These are phyloP conservation scores for Drosophila kuntzei DNA, from an alignment of 2,888 invertebrate genomes.

Conservation along the genomic window DNA sequence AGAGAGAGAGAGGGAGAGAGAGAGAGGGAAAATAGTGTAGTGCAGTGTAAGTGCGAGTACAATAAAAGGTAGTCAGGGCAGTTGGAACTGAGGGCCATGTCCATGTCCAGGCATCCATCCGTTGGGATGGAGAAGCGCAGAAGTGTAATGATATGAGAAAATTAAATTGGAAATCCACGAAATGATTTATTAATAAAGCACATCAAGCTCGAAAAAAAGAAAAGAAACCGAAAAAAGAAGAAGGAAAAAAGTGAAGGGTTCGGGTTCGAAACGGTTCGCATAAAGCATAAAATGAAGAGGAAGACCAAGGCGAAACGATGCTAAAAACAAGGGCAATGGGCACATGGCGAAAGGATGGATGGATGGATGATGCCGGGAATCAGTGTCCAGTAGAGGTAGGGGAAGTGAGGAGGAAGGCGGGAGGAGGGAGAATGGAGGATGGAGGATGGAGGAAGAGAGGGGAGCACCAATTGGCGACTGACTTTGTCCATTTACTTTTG, in stretches of 20 bases:
- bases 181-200: slow-evolving; percentile 84
- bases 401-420: not conserved
- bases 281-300: slow-evolving; percentile 27
- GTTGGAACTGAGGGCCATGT: slow-evolving; percentile 11
- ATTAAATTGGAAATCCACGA: slow-evolving; percentile 82
- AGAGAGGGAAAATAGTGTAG: not conserved
- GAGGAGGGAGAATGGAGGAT: not conserved
- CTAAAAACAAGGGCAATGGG: slow-evolving; percentile 57
- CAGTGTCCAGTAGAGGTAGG: slow-evolving; percentile 29
- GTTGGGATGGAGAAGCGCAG: slow-evolving; percentile 29
- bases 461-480: not conserved
- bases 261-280: slow-evolving; percentile 46
- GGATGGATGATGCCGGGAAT: slow-evolving; percentile 32
- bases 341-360: slow-evolving; percentile 47
- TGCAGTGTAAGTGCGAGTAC: slow-evolving; percentile 31
- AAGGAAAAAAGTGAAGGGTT: slow-evolving; percentile 81
- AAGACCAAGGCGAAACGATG: slow-evolving; percentile 45
- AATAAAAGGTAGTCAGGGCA: slow-evolving; percentile 61
- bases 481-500: slow-evolving; percentile 73
- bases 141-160: slow-evolving; percentile 83
- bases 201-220: slow-evolving; percentile 62
- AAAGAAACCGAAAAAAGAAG: slow-evolving; percentile 13
- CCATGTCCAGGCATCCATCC: slow-evolving; percentile 20
- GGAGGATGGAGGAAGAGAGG: not conserved
- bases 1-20: not conserved